These are phyloP conservation scores for Ecdyonurus torrentis DNA, from an alignment of 2,888 invertebrate genomes.

Conservation along the genomic window DNA sequence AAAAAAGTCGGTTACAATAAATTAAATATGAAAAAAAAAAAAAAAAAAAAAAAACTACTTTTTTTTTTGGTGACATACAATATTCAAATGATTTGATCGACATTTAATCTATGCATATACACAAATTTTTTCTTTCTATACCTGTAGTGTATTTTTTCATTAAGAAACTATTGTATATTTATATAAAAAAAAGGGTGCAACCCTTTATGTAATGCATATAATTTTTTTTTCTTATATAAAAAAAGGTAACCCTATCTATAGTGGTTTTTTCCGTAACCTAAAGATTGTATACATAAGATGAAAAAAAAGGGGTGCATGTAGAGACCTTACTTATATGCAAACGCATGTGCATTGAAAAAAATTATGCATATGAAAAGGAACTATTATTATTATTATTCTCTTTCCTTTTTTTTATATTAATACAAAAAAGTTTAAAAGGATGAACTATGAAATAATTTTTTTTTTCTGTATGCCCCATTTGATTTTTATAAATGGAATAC, in stretches of 20 bases:
- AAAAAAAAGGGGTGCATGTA: not conserved
- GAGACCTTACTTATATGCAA: not conserved
- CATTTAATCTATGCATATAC: not conserved
- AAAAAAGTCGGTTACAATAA: too few relatives aligned
- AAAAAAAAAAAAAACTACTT: too few relatives aligned
- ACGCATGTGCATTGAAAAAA: not conserved
- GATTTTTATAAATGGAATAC: not conserved
- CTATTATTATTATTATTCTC: too few relatives aligned
- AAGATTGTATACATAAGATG: too few relatives aligned
- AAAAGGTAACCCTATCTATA: not conserved
- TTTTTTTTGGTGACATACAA: too few relatives aligned
- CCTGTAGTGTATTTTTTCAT: not conserved
- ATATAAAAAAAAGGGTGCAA: not conserved
- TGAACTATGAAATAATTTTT: too few relatives aligned
- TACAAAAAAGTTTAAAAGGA: too few relatives aligned
- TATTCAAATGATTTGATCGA: not conserved
- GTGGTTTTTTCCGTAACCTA: not conserved
- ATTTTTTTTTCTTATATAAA: not conserved
- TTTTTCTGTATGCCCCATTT: not conserved
- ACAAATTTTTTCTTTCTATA: not conserved
- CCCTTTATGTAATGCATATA: not conserved
- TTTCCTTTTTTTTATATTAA: too few relatives aligned
- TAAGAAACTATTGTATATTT: not conserved
- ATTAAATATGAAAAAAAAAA: too few relatives aligned
- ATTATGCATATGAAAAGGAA: not conserved